phyloP scores from a whole-genome alignment of 2,113 vertebrate species.

The Cochlearius cochlearius region DNA sequence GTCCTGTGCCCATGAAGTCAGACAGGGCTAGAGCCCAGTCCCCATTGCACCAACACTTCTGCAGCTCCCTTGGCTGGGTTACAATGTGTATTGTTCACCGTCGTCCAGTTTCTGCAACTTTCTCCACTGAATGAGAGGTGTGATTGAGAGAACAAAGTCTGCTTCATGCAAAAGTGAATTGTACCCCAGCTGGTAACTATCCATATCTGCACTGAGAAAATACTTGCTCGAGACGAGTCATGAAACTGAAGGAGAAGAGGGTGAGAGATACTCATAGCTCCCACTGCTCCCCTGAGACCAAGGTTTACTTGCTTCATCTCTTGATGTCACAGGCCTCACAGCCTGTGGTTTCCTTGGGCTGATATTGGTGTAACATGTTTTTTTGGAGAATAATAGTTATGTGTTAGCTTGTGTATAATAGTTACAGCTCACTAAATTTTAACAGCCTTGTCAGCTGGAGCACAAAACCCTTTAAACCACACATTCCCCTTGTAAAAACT shows the following conservation, averaged over 20 bases:
- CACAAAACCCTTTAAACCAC: not conserved
- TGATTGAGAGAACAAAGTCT: not conserved
- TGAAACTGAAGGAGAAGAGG: not conserved
- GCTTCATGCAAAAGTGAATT: not conserved
- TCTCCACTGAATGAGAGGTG: not conserved
- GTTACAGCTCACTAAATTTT: not conserved
- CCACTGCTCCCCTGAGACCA: not conserved
- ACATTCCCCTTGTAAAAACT: not conserved
- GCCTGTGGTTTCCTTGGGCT: not conserved
- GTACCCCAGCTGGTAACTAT: not conserved
- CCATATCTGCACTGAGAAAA: not conserved
- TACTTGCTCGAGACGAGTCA: not conserved
- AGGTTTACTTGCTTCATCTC: not conserved
- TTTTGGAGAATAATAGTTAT: not conserved
- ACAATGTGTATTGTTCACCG: not conserved
- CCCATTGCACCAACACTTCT: not conserved
- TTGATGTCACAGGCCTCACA: not conserved
- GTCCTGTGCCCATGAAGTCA: not conserved
- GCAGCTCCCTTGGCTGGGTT: not conserved
- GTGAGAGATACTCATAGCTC: not conserved
- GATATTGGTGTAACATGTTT: not conserved
- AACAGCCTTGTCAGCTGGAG: not conserved
- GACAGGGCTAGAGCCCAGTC: not conserved
- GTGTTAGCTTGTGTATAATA: not conserved
- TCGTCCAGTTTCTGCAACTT: not conserved